Conservation (phyloP, 2,797 vertebrate species). For the Chrosomus eos region DNA sequence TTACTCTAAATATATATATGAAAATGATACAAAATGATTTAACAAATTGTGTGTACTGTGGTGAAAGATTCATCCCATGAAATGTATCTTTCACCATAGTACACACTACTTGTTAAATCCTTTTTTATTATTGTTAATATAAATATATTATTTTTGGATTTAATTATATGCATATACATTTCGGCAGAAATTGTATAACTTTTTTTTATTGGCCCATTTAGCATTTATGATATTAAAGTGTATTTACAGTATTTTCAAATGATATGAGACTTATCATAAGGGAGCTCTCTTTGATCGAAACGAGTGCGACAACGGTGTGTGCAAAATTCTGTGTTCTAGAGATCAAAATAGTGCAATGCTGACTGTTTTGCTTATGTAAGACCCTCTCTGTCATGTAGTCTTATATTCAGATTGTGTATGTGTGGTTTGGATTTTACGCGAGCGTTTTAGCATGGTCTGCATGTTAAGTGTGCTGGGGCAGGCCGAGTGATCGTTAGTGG, state of each 20-base stretch:
- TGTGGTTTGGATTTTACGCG: slow-evolving; percentile 4
- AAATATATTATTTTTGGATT: background rate
- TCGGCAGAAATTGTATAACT: background rate
- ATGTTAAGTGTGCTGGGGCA: slow-evolving; percentile 31
- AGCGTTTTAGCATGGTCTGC: slow-evolving; percentile 40
- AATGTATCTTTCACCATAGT: too few species aligned
- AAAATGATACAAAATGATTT: too few species aligned
- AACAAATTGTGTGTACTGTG: too few species aligned
- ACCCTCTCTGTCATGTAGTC: slow-evolving; percentile 49
- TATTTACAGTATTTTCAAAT: background rate
- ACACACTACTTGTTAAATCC: too few species aligned
- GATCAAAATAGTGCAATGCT: slow-evolving; percentile 28
- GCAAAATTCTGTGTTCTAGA: slow-evolving; percentile 32
- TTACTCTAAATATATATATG: too few species aligned
- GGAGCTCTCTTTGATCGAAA: slow-evolving; percentile 7
- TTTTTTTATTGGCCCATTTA: background rate
- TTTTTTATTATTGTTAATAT: background rate
- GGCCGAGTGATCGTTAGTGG: slow-evolving; percentile 38
- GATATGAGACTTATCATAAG: background rate
- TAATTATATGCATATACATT: background rate
- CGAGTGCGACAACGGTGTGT: background rate
- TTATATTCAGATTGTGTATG: slow-evolving; percentile 43
- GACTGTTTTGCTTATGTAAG: slow-evolving; percentile 59
- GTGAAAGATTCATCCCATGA: too few species aligned
- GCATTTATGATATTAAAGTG: background rate